phyloP scores from a whole-genome alignment of 2,113 vertebrate genomes.

The Climacteris rufus region DNA sequence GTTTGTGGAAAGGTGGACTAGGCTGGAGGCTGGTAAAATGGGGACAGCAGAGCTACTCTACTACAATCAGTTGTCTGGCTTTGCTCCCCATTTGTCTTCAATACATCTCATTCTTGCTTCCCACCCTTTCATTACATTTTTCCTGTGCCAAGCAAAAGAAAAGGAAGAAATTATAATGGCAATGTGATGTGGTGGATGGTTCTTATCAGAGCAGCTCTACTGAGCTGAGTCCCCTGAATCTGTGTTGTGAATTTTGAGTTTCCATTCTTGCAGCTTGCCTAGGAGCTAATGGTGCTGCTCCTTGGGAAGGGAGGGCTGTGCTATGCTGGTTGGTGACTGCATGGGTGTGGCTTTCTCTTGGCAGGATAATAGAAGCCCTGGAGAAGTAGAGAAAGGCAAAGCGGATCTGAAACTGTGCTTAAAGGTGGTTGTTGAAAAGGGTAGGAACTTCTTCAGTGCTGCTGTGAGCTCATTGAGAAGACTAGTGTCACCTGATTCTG shows the following conservation, averaged over 20 bases:
- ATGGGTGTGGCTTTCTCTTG: neutral
- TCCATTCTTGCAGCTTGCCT: neutral
- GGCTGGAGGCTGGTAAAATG: neutral
- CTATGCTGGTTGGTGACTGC: neutral
- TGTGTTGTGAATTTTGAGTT: neutral
- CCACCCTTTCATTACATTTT: neutral
- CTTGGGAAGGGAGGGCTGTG: neutral
- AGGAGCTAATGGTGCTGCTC: neutral
- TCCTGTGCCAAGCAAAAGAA: neutral
- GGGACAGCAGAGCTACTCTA: neutral
- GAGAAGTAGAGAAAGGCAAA: neutral
- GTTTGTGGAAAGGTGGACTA: neutral
- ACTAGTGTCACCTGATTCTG: neutral
- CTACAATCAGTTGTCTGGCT: neutral
- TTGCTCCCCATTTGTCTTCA: neutral
- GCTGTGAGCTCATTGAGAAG: neutral
- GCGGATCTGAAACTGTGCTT: neutral
- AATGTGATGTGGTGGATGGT: neutral
- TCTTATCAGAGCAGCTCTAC: neutral
- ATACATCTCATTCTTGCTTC: neutral
- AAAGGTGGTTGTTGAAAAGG: neutral
- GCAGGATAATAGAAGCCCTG: neutral
- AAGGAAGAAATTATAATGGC: neutral
- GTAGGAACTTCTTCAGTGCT: neutral
- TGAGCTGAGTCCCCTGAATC: neutral